Evolutionary conservation across 2,113 vertebrate genomes (phyloP), one percentile per base, ranked within the genome.

Genomic region (Charadrius vociferus): DNA sequence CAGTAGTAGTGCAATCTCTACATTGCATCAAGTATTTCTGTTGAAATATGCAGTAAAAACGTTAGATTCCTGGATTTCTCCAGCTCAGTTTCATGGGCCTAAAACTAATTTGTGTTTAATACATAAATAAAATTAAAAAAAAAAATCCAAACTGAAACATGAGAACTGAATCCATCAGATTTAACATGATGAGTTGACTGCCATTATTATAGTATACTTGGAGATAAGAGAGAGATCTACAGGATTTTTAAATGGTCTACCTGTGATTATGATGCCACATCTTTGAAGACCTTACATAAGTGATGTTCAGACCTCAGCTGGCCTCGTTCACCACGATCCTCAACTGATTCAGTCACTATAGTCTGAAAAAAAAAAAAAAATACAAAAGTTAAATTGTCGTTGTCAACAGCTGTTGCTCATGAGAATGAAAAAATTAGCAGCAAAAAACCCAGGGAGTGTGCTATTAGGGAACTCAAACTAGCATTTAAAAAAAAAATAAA

Each of bases 351-450:
- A 49, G 30, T 53, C 71, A 65, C 43, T 36, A 24, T 3, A 55
- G 58, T 17, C 97, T 98, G 87, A 20, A 93, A 95, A 34, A 95
- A 74, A 70, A 94, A 95, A 34, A 70, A 94, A 95, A 30, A 97
- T 7, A 83, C 1, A 87, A 19, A 65, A 67, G 1, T 26, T 50
- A n/a, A 86, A 78, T 91, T 36, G 37, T 14, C 19, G 49, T 29
- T 59, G 49, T 63, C 10, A 56, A 39, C 2, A 22, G 22, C 7
- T 77, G 1, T 41, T 70, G 61, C 30, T 61, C 11, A 39, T 15
- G 3, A 68, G 26, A 70, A 61, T 20, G 23, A 56, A 72, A 65
- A 56, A 47, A 7, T 8, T 7, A 83, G 65, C 10, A 45, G 17
- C 5, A 45, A 67, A 87, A 58, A 7, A 6, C 26, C 14, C 13